phyloP scores from a whole-genome alignment of 2,113 vertebrate species.

The Gambusia affinis region DNA sequence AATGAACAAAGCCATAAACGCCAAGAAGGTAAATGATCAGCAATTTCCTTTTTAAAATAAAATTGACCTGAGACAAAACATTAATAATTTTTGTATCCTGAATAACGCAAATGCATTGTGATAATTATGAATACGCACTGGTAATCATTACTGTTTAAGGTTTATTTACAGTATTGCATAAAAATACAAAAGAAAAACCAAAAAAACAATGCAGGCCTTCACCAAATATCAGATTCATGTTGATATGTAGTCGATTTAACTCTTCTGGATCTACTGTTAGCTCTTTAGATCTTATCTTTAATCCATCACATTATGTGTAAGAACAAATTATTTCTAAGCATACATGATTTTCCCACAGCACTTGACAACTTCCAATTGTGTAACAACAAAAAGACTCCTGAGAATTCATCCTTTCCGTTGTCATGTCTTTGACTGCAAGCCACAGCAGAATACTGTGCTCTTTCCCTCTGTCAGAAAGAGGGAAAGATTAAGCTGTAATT shows the following conservation, averaged over 20 bases:
- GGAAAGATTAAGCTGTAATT: too few relatives aligned
- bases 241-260: conserved; percentile 2
- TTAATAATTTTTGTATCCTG: background rate
- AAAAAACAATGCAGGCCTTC: background rate
- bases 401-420: conserved; percentile 41
- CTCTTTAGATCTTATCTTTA: conserved; percentile 15
- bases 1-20: too few relatives aligned
- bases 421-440: conserved; percentile 29
- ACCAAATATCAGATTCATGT: background rate
- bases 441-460: background rate
- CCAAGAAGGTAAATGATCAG: too few relatives aligned
- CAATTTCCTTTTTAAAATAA: too few relatives aligned
- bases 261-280: conserved; percentile 2
- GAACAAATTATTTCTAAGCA: conserved; percentile 16
- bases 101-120: background rate
- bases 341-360: conserved; percentile 17
- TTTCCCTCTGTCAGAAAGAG: too few relatives aligned
- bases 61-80: background rate
- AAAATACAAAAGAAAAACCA: background rate
- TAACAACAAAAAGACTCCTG: conserved; percentile 58
- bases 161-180: conserved; percentile 25
- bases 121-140: conserved; percentile 6
- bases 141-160: conserved; percentile 31
- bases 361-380: conserved; percentile 1
- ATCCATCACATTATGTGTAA: background rate